Conservation (phyloP, 1,140 invertebrate genomes). For the Sarcophaga bullata region DNA sequence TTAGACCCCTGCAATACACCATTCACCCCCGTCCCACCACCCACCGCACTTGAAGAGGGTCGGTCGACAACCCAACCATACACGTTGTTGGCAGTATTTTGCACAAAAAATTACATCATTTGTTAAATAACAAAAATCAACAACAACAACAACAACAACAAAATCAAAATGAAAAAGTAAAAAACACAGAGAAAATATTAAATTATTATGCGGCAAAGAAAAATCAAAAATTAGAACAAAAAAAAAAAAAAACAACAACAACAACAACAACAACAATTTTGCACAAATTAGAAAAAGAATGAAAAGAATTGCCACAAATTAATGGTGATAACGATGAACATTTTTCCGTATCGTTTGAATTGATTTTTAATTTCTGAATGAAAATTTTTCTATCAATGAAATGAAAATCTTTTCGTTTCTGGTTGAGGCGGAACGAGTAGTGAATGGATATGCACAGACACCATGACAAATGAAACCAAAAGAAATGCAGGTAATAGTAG, state of each 20-base stretch:
- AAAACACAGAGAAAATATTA: constrained; percentile 12
- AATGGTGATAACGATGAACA: neutral
- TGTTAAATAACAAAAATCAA: neutral
- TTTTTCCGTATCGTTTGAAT: constrained; percentile 1
- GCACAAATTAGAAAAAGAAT: constrained; percentile 50
- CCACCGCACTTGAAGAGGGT: too few species aligned
- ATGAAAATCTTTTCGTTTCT: neutral
- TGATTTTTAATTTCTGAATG: neutral
- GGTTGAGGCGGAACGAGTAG: neutral
- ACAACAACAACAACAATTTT: neutral
- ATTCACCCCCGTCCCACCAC: too few species aligned
- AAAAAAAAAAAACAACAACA: constrained; percentile 30
- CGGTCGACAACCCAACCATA: too few species aligned
- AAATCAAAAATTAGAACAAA: neutral
- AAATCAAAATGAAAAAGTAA: neutral
- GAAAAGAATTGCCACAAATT: constrained; percentile 47
- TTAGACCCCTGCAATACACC: neutral
- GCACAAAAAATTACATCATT: constrained; percentile 9
- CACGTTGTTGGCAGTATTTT: constrained; percentile 17
- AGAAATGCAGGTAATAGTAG: neutral
- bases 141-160: too few species aligned
- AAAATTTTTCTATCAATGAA: constrained; percentile 30
- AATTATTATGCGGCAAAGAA: neutral
- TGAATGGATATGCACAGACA: neutral
- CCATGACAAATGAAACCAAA: neutral